Evolutionary conservation across 2,797 vertebrate species (phyloP), one percentile per base, ranked within the genome.

Genomic region (Cynodonichthys magdalenae): DNA sequence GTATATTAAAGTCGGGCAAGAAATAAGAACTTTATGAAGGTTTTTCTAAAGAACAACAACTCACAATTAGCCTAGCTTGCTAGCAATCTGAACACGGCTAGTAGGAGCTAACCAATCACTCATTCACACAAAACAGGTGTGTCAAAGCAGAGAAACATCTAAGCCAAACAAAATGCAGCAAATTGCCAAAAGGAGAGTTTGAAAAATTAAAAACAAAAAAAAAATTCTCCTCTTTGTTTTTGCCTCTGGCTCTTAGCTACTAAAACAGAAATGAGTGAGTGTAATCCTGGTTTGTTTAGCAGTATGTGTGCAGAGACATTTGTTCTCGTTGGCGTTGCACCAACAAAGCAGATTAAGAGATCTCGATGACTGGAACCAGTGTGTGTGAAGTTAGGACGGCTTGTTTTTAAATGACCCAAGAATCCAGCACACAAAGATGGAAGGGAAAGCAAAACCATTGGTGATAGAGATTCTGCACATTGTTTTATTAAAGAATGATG

Each of bases 141-240:
- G 24, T 24, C 24, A 24, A 24, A 24, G 24, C 24, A 24, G 24
- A 24, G 24, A 24, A 24, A 24, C 24, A 24, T 24, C 24, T 24
- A 24, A 24, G 7, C 31, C 9, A 31, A 31, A 31, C 31, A 5
- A 31, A 31, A 31, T 9, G 31, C 31, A 31, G 31, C 31, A 31
- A 31, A 31, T 31, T 31, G 31, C 31, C 31, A 31, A 6, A 31
- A 9, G 31, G 31, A 31, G 9, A 31, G 31, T 31, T 31, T 31
- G 31, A 31, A 31, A 31, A 31, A 31, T 9, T 4, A 9, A 31
- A 31, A 1, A 9, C 31, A 31, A 7, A 31, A 31, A 31, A 31
- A 59, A 63, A 39, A 59, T 53, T 69, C 20, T 78, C 47, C 66
- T 27, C 50, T 66, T 52, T 45, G 49, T 74, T 63, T 72, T 74